Percentiles rank a stretch among this genome's conserved stretches.
Conservation (phyloP, 2,113 vertebrate genomes). For the Columbina picui region DNA sequence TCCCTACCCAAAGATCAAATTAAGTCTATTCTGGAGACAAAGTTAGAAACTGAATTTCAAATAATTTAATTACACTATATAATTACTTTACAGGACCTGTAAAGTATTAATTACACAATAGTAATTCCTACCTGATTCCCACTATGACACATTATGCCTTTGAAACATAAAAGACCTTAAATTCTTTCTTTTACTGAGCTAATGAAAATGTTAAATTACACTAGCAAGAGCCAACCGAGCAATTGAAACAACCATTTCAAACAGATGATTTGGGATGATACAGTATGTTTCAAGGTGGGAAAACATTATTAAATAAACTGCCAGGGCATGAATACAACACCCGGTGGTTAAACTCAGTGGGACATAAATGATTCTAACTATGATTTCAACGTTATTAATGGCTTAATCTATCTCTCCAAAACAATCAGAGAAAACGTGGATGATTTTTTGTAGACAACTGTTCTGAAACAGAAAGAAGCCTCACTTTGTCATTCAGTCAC, state of each 20-base stretch:
- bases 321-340: constrained; percentile 41
- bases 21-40: constrained; percentile 70
- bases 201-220: constrained; percentile 72
- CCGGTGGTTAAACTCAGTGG: neutral
- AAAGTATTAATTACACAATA: constrained; percentile 78
- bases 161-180: constrained; percentile 70
- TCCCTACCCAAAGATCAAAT: constrained; percentile 63
- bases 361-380: constrained; percentile 8
- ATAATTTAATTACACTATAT: constrained; percentile 77
- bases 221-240: constrained; percentile 44
- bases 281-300: constrained; percentile 60
- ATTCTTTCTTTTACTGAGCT: constrained; percentile 64
- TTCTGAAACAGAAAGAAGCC: constrained; percentile 6
- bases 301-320: constrained; percentile 68
- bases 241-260: constrained; percentile 61
- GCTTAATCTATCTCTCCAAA: neutral
- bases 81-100: constrained; percentile 72
- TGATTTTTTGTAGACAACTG: constrained; percentile 27
- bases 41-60: constrained; percentile 77
- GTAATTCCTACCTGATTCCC: constrained; percentile 75
- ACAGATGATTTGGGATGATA: constrained; percentile 55
- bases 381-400: constrained; percentile 30
- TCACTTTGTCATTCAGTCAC: neutral
- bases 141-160: constrained; percentile 60
- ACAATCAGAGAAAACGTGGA: neutral